Conservation (phyloP, 2,113 vertebrate species). For the Aegithalos caudatus region DNA sequence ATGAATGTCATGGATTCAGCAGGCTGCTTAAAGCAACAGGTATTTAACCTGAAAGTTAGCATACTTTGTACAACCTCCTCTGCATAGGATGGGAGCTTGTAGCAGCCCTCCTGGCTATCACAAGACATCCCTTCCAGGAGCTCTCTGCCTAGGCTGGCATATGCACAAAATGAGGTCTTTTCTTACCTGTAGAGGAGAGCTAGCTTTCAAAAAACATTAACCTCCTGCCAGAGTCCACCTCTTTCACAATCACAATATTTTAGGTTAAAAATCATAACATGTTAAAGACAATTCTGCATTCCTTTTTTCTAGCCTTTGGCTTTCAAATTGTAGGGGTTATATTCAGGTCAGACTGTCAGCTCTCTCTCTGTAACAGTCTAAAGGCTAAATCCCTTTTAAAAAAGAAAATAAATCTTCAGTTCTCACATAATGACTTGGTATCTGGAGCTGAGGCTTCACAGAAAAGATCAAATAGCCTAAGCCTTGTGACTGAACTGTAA, state of each 20-base stretch:
- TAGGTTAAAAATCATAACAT: constrained; percentile 25
- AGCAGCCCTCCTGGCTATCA: neutral
- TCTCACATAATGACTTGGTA: constrained; percentile 44
- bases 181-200: neutral
- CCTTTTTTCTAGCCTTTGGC: constrained; percentile 26
- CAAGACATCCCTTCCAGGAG: neutral
- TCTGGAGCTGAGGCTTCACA: constrained; percentile 29
- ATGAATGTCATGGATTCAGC: neutral
- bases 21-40: neutral
- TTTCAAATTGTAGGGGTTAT: neutral
- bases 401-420: constrained; percentile 54
- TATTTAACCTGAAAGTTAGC: neutral
- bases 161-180: neutral
- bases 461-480: constrained; percentile 41
- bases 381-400: constrained; percentile 39
- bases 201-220: neutral
- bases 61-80: neutral
- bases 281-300: neutral
- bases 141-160: neutral
- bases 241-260: constrained; percentile 23
- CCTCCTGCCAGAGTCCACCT: neutral
- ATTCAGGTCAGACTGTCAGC: constrained; percentile 52
- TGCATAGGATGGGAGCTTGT: neutral
- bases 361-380: neutral
- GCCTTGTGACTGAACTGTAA: neutral